Base-by-base conservation (phyloP, 1,140 invertebrate genomes). In the Plectus sambesii region DNA sequence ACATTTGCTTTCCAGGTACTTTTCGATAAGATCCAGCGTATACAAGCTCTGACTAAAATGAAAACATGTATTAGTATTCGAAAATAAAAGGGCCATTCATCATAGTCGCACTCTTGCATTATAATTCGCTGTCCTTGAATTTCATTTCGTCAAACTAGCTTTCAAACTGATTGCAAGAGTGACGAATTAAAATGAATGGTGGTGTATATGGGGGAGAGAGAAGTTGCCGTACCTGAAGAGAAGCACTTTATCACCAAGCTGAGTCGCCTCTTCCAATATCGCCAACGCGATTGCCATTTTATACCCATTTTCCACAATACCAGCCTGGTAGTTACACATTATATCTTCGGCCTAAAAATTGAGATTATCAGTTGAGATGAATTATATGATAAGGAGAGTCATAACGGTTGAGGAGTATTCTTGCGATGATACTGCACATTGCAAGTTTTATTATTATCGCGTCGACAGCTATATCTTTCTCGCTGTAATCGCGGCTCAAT, bases 281-380 rank as follows among this genome's bases (percentile, higher is more conserved):
- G 82, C 83, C 68, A 97, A 88, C 54, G 96, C 81, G 22, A 97
- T 76, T 51, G 85, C 79, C 81, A 98, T 89, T 74, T 99, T 99
- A 1, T 84, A 82, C 3, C 88, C 89, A 64, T 89, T 88, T 62
- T 89, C 85, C 52, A 96, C 80, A n/a, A 82, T 73, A 24, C 84
- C 87, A 5, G 86, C 79, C 44, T 82, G 72, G 69, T 96, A 96
- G 54, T 82, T 25, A 36, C 15, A 84, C 66, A 94, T 77, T 15
- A 89, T 66, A 46, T 85, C 82, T 3, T 82, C 76, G 0, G 87
- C 86, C 82, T 82, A 60, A 29, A 74, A 73, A 17, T 22, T 45
- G 44, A 45, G 8, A 9, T 12, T n/a, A 41, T 41, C 5, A n/a
- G 30, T 12, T 12, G 30, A 33, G 12, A 33, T 17, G 17, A 33